phyloP scores from a whole-genome alignment of 2,888 invertebrate genomes.

The Omphaloscelis lunosa region DNA sequence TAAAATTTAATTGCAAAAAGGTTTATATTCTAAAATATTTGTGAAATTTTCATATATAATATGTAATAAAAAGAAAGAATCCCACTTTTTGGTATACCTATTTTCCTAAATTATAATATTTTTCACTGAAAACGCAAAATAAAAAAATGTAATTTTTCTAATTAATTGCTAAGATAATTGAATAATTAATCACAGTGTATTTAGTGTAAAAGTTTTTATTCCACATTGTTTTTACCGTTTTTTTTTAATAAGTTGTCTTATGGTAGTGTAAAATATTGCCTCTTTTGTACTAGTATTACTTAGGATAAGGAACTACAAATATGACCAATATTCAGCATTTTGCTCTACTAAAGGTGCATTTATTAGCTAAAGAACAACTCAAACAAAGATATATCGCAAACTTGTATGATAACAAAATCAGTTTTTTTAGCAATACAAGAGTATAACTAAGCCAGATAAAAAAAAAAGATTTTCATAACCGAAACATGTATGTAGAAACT shows the following conservation, averaged over 20 bases:
- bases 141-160: background rate
- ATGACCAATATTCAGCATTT: conserved; percentile 4
- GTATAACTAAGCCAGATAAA: background rate
- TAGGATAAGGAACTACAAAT: conserved; percentile 8
- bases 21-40: conserved; percentile 4
- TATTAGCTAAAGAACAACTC: background rate
- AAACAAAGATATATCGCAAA: background rate
- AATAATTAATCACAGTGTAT: conserved; percentile 13
- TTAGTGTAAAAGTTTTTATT: conserved; percentile 4
- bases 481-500: background rate
- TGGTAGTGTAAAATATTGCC: conserved; percentile 30
- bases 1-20: background rate
- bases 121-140: background rate
- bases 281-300: conserved; percentile 23
- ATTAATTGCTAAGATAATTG: conserved; percentile 4
- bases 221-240: background rate
- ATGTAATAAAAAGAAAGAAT: background rate
- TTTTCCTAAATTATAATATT: background rate
- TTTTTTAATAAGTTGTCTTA: conserved; percentile 2
- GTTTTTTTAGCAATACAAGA: background rate
- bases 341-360: background rate
- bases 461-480: background rate
- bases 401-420: background rate
- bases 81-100: conserved; percentile 6
- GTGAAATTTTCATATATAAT: background rate